Base-by-base conservation (phyloP, 37 sponge, comb jelly and placozoan species). In the Petrosia ficiformis region DNA sequence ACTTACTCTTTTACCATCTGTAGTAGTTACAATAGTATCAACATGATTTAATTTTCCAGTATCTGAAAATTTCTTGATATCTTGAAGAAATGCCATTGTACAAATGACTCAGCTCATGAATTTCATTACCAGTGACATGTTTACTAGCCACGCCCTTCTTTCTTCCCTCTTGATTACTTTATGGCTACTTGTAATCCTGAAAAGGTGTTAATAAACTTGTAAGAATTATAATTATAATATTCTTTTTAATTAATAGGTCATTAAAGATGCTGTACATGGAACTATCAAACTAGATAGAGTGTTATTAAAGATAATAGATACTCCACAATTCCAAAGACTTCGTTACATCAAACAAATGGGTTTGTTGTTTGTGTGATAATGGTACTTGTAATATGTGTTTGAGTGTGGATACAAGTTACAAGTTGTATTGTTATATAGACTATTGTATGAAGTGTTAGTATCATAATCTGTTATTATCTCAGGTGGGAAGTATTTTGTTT, bases 251-350 rank as follows among this genome's bases (percentile, higher is more conserved):
- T 48, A 19, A 19, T 56, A 96, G 89, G 78, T 98, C 14, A 88
- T 98, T 77, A 98, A 95, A 77, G 99, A 98, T 57, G 89, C 99
- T 5, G 85, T 96, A 34, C 99, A 98, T 71, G 99, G 99, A 0
- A 94, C 86, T 43, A 98, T 98, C 36, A 96, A 95, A 64, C 73
- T 98, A 43, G 86, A 98, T 41, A 86, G 89, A 33, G 67, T 96
- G 44, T 59, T 91, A 66, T 86, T 98, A 10, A 72, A 65, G 60
- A 90, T 98, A 68, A 98, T 98, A 37, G 99, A 98, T 71, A 96
- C 99, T 40, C 99, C 99, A 0, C 92, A 96, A 83, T 98, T 98
- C 68, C 99, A 98, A 84, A 76, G 99, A 37, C 73, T 98, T 38
- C 82, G 99, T 4, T 58, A 87, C 66, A 92, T 98, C 58, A 95